Evolutionary conservation across 2,113 vertebrate species (phyloP).

Genomic region (Centrocercus urophasianus): DNA sequence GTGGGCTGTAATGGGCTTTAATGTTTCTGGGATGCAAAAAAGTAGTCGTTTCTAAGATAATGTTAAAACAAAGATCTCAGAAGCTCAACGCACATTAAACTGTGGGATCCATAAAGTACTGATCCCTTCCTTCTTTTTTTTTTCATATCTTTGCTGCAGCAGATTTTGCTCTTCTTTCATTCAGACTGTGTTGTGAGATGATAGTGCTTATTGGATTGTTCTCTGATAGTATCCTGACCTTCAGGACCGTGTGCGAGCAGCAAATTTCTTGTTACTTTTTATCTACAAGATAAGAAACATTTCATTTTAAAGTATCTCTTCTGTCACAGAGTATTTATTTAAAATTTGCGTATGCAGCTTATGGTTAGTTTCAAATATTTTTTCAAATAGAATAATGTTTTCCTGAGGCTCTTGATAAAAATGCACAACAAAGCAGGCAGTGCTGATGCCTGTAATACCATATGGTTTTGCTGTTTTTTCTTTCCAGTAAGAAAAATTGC

Average conservation of each 20-base stretch:
- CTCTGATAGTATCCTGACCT: constrained; percentile 11
- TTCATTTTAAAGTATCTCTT: background rate
- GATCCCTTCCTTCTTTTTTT: background rate
- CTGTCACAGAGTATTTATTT: background rate
- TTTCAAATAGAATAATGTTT: constrained; percentile 1
- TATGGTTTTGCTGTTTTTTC: constrained; percentile 24
- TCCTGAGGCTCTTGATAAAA: background rate
- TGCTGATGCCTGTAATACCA: background rate
- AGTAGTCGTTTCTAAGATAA: background rate
- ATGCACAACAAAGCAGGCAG: background rate
- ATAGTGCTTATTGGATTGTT: background rate
- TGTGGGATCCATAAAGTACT: background rate
- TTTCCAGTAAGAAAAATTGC: constrained; percentile 28
- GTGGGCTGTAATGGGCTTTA: background rate
- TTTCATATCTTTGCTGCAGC: background rate
- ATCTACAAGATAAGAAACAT: background rate
- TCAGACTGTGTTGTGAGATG: background rate
- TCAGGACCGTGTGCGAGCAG: background rate
- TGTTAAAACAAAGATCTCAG: background rate
- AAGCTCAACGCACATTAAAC: background rate
- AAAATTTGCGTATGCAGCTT: background rate
- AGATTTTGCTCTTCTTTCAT: background rate
- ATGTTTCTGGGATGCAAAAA: background rate
- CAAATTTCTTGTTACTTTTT: background rate
- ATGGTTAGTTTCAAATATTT: background rate